Evolutionary conservation across 2,888 invertebrate genomes (phyloP).

Genomic region (Mesorhabditis sp.): DNA sequence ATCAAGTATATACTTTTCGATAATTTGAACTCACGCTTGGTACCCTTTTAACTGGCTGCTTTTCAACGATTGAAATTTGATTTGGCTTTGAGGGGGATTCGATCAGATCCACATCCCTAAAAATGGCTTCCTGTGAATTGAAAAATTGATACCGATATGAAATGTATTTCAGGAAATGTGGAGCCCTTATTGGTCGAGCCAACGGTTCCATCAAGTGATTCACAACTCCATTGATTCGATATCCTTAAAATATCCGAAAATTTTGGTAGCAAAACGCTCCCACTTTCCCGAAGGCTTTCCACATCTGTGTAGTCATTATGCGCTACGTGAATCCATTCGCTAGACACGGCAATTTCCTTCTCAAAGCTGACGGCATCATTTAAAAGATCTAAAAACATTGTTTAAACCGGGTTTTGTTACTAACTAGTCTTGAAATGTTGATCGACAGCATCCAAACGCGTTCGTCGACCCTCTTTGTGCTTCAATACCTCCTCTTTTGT

Average conservation of each 20-base stretch:
- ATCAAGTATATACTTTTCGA: neutral
- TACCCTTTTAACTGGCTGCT: no score
- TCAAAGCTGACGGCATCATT: slow-evolving; percentile 25
- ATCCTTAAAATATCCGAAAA: no score
- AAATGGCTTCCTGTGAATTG: no score
- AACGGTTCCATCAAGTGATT: no score
- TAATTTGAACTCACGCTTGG: no score
- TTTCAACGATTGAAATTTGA: no score
- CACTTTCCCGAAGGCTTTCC: slow-evolving; percentile 27
- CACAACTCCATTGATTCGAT: no score
- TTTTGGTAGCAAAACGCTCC: neutral
- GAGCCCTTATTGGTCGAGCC: no score
- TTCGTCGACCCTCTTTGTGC: slow-evolving; percentile 13
- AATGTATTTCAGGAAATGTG: no score
- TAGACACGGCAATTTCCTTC: slow-evolving; percentile 21
- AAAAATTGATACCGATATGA: no score
- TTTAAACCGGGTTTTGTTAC: neutral
- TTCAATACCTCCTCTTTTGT: slow-evolving; percentile 37
- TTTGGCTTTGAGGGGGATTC: no score
- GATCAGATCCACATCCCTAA: no score
- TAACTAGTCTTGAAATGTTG: neutral
- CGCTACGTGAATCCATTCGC: slow-evolving; percentile 36
- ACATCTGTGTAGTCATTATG: slow-evolving; percentile 33
- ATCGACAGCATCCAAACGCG: neutral
- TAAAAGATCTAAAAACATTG: slow-evolving; percentile 20